Evolutionary conservation across 2,888 invertebrate genomes (phyloP).

Genomic region (Hydrotaea diabolus): DNA sequence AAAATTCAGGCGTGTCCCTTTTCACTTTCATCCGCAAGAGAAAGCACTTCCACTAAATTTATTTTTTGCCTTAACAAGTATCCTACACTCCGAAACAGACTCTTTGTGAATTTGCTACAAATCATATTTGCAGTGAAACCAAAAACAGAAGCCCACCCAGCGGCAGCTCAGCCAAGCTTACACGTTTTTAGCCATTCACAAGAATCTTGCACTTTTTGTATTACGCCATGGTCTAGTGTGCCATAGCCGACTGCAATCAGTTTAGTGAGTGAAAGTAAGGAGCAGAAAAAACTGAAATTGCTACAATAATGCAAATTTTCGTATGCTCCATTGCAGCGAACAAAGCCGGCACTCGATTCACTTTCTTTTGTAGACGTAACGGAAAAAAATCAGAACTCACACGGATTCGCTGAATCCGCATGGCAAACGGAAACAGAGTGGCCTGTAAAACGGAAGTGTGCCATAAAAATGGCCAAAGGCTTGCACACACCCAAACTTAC

Average conservation of each 20-base stretch:
- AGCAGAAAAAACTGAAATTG: neutral
- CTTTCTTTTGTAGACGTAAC: neutral
- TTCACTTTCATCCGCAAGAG: too few relatives aligned
- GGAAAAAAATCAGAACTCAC: neutral
- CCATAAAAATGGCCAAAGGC: conserved; percentile 30
- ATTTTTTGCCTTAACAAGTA: too few relatives aligned
- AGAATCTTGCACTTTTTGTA: too few relatives aligned
- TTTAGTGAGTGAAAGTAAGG: neutral
- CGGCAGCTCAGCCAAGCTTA: too few relatives aligned
- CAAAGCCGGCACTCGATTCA: conserved; percentile 6
- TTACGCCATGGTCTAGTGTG: too few relatives aligned
- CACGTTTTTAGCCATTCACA: too few relatives aligned
- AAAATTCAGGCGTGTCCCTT: too few relatives aligned
- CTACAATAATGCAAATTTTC: conserved; percentile 9
- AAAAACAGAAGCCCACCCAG: neutral
- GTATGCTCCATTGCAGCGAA: neutral
- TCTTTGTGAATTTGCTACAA: too few relatives aligned
- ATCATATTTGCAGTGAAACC: too few relatives aligned
- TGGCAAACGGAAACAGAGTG: conserved; percentile 48
- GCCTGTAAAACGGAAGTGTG: conserved; percentile 56
- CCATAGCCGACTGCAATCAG: neutral
- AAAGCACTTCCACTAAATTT: too few relatives aligned
- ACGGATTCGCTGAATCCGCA: neutral
- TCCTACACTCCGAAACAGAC: too few relatives aligned
- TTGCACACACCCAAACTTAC: neutral